These are phyloP conservation scores for Plestiodon gilberti DNA, from an alignment of 2,113 vertebrate species.

Conservation along the genomic window DNA sequence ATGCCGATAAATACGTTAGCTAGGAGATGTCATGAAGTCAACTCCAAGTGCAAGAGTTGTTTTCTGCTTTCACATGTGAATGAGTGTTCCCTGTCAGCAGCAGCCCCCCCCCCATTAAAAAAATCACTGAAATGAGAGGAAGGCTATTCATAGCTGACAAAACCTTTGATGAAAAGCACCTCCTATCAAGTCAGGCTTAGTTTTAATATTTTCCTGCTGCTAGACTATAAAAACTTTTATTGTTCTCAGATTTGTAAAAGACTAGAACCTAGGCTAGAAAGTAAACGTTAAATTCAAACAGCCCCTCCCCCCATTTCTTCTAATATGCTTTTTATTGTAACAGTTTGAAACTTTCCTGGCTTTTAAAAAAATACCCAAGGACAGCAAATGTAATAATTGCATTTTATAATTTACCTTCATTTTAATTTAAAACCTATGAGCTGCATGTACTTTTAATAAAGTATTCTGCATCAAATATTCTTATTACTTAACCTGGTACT, in stretches of 20 bases:
- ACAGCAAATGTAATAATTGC: conserved; percentile 7
- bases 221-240: neutral
- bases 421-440: conserved; percentile 50
- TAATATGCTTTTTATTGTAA: neutral
- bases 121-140: no score
- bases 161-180: no score
- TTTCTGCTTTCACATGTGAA: no score
- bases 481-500: conserved; percentile 31
- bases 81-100: no score
- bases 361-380: neutral
- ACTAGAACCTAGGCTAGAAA: neutral
- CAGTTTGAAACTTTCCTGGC: neutral
- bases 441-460: conserved; percentile 28
- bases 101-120: no score
- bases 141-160: no score
- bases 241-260: neutral
- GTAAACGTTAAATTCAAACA: neutral
- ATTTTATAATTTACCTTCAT: conserved; percentile 37
- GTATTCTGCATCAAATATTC: conserved; percentile 36
- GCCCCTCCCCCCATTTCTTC: neutral
- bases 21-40: no score
- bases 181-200: neutral
- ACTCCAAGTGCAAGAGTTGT: no score
- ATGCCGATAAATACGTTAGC: no score
- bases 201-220: neutral